Evolutionary conservation across 2,113 vertebrate genomes (phyloP).

Genomic region (Mellivora capensis): DNA sequence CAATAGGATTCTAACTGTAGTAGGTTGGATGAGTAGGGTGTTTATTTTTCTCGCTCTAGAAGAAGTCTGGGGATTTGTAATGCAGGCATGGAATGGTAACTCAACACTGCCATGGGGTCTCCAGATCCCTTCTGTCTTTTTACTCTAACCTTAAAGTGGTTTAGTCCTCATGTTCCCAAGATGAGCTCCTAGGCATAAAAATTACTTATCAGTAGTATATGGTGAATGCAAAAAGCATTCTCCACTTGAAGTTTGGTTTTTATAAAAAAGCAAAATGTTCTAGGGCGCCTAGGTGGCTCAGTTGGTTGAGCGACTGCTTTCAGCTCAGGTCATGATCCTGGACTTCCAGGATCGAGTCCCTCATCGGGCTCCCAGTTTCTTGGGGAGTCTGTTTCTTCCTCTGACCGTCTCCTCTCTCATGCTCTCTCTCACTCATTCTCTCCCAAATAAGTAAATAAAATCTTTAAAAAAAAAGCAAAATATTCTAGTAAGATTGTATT

Average conservation of each 20-base stretch:
- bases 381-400: no score
- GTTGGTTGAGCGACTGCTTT: no score
- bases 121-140: not conserved
- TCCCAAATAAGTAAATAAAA: no score
- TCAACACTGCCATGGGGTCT: fast-evolving
- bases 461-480: not conserved
- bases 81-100: not conserved
- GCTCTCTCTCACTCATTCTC: no score
- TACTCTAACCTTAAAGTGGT: not conserved
- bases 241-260: not conserved
- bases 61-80: not conserved
- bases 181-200: not conserved
- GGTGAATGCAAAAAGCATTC: not conserved
- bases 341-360: no score
- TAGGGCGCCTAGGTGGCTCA: not conserved
- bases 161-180: not conserved
- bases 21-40: not conserved
- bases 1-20: not conserved
- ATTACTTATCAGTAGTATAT: not conserved
- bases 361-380: no score
- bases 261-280: not conserved
- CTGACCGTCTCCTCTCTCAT: no score
- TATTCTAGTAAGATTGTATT: not conserved
- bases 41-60: not conserved
- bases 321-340: no score